Evolutionary conservation across 2,113 vertebrate species (phyloP).

Genomic region (Dasypus novemcinctus): DNA sequence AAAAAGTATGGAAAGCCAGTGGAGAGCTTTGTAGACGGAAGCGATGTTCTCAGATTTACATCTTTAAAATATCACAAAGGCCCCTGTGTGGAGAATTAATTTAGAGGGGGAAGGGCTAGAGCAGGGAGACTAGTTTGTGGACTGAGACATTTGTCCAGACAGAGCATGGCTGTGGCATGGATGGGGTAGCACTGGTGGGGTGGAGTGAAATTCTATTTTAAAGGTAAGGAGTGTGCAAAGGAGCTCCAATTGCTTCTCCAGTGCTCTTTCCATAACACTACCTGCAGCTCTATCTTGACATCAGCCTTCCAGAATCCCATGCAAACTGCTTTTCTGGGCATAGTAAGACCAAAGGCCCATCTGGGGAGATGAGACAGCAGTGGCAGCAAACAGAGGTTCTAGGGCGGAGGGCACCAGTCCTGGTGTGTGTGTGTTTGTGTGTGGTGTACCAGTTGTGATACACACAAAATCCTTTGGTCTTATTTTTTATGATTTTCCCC

Average conservation of each 20-base stretch:
- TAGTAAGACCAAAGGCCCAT: fast-evolving
- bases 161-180: fast-evolving
- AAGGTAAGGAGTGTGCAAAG: neutral
- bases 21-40: neutral
- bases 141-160: fast-evolving
- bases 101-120: fast-evolving
- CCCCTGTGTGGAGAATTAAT: neutral
- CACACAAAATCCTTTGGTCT: neutral
- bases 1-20: fast-evolving
- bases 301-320: fast-evolving
- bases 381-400: neutral
- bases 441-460: neutral
- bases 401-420: too few species aligned
- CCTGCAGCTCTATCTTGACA: neutral
- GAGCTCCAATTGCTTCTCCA: neutral
- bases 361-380: neutral
- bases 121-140: neutral
- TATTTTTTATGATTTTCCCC: neutral
- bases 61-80: neutral
- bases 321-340: neutral
- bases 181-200: fast-evolving
- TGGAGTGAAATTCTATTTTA: neutral
- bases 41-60: fast-evolving
- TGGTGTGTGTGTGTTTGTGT: neutral
- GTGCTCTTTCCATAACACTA: fast-evolving